Evolutionary conservation across 2,113 vertebrate species (phyloP).

Genomic region (Cyanocitta stelleri): DNA sequence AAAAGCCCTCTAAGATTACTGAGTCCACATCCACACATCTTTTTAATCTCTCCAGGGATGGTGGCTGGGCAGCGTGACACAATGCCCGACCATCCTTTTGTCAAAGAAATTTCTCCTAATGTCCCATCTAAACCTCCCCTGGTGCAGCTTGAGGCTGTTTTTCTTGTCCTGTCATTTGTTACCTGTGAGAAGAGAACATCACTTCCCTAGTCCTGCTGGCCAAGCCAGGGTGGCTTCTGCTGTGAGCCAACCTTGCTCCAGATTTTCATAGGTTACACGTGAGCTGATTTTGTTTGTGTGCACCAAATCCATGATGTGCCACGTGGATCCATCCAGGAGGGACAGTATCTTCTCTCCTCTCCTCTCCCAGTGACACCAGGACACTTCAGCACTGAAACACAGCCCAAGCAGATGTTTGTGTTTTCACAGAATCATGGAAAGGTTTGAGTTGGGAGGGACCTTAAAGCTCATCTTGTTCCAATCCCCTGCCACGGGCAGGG

Average conservation of each 20-base stretch:
- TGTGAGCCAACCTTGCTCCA: background rate
- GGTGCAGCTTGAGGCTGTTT: background rate
- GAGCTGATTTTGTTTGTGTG: background rate
- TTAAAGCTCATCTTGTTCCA: background rate
- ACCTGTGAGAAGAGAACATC: background rate
- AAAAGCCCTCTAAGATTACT: background rate
- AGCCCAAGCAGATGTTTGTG: rapidly evolving
- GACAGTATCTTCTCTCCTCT: too few species aligned
- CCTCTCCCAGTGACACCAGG: background rate
- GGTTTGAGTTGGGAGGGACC: background rate
- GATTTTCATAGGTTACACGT: rapidly evolving
- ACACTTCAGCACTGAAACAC: background rate
- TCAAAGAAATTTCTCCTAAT: background rate
- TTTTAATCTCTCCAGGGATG: background rate
- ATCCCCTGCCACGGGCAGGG: background rate
- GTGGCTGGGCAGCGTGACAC: background rate
- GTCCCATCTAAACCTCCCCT: background rate
- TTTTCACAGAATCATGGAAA: background rate
- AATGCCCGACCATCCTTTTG: rapidly evolving
- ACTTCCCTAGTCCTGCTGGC: background rate
- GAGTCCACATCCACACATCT: background rate
- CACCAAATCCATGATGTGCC: rapidly evolving
- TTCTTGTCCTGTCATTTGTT: too few species aligned
- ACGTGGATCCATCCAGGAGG: background rate
- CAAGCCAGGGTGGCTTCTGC: background rate